Percentiles rank a stretch among this genome's conserved stretches.
Conservation (phyloP, 2,797 vertebrate species). For the Alosa sapidissima region DNA sequence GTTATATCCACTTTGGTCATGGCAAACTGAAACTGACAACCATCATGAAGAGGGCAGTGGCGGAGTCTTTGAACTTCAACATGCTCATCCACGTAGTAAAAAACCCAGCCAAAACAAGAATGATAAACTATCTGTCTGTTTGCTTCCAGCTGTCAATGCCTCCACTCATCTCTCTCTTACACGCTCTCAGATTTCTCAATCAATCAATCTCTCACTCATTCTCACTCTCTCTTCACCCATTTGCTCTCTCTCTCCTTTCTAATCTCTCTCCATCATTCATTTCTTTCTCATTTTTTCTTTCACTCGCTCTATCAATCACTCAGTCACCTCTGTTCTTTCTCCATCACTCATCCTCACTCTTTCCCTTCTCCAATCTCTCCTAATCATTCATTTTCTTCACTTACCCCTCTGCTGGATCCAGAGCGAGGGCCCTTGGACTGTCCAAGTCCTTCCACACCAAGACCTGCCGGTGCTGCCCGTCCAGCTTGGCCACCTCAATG, state of each 20-base stretch:
- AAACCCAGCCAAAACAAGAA: neutral
- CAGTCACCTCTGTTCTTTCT: too few species aligned
- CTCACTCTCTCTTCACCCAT: neutral
- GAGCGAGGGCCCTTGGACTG: conserved; percentile 89
- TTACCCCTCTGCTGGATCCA: conserved; percentile 94
- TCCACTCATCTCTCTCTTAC: neutral
- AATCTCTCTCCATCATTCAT: neutral
- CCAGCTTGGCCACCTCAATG: conserved; percentile 94
- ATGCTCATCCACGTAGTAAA: neutral
- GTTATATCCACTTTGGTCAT: neutral
- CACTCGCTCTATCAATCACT: too few species aligned
- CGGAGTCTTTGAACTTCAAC: neutral
- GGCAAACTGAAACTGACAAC: neutral
- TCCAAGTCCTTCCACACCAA: conserved; percentile 98
- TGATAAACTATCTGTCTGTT: neutral
- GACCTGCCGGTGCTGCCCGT: conserved; percentile 94
- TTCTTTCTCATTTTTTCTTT: too few species aligned
- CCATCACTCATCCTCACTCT: neutral
- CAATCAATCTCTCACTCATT: neutral
- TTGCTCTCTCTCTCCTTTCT: neutral
- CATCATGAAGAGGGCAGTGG: neutral
- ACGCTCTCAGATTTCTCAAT: neutral
- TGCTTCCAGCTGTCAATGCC: neutral
- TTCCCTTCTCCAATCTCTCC: neutral
- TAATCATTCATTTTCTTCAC: neutral